Conservation (phyloP, 2,888 invertebrate genomes). For the Dryocosmus kuriphilus region DNA sequence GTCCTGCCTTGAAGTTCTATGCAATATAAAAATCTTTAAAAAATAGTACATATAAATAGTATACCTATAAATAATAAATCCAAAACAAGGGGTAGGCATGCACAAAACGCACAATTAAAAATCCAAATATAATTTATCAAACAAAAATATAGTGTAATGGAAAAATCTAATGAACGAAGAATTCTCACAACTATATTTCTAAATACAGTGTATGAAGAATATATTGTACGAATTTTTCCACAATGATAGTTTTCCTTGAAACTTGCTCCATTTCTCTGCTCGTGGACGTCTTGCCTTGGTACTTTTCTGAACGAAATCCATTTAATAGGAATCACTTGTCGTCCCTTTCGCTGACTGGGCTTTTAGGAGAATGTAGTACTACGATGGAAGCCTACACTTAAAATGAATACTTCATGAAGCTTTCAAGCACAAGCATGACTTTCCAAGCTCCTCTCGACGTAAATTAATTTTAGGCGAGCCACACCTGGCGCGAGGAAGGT, state of each 20-base stretch:
- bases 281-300: not conserved
- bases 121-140: no score
- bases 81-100: no score
- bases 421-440: conserved; percentile 11
- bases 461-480: conserved; percentile 13
- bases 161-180: no score
- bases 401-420: conserved; percentile 40
- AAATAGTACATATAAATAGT: no score
- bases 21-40: no score
- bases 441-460: conserved; percentile 28
- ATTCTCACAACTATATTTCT: no score
- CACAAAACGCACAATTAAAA: no score
- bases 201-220: not conserved
- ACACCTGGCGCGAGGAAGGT: not conserved
- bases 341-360: conserved; percentile 25
- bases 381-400: conserved; percentile 13
- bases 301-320: conserved; percentile 29
- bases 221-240: not conserved
- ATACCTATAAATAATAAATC: no score
- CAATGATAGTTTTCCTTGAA: not conserved
- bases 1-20: no score
- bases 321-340: conserved; percentile 39
- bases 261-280: not conserved
- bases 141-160: no score
- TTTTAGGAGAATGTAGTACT: conserved; percentile 33